Evolutionary conservation across 2,888 invertebrate genomes (phyloP), one percentile per base, ranked within the genome.

Genomic region (Folsomia manolachei): DNA sequence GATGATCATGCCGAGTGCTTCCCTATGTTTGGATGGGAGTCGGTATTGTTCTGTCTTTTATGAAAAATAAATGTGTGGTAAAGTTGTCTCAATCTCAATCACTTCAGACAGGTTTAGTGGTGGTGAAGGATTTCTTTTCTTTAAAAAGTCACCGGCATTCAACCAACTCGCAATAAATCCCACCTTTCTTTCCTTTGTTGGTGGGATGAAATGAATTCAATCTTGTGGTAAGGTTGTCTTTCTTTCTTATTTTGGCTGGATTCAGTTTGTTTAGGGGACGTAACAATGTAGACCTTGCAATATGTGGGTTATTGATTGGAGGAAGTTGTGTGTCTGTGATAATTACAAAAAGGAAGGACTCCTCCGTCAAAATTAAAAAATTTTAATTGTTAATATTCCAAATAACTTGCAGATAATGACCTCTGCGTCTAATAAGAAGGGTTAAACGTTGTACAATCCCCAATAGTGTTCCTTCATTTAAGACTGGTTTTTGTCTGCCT

Each of bases 111-210:
- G 74, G 74, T 76, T 73, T 69, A 62, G 73, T 62, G 63, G 27
- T 67, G 53, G 7, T 56, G 53, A 75, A 72, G 71, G 71, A 73
- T 75, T 73, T 75, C 73, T 39, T 52, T 25, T n/a, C 26, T 64
- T 27, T 64, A 27, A 66, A 25, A n/a, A 66, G 72, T 72, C 72
- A 72, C 68, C 72, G 72, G 75, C 71, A 71, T 7, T 56, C 11
- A 56, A n/a, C 56, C 56, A 39, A 39, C 39, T 73, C 69, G 78
- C 78, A 78, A 78, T 78, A 78, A 78, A 78, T 78, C 78, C 78
- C 76, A 78, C 78, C 78, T 78, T 76, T 75, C 75, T 76, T 74
- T 56, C 18, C 56, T 56, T 21, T 56, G 21, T 39, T 39, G 39
- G 7, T 39, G 4, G 7, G 4, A 4, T 14, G 39, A 39, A 14